Evolutionary conservation across 2,888 invertebrate species (phyloP).

Genomic region (Sphaeridia pumilis): DNA sequence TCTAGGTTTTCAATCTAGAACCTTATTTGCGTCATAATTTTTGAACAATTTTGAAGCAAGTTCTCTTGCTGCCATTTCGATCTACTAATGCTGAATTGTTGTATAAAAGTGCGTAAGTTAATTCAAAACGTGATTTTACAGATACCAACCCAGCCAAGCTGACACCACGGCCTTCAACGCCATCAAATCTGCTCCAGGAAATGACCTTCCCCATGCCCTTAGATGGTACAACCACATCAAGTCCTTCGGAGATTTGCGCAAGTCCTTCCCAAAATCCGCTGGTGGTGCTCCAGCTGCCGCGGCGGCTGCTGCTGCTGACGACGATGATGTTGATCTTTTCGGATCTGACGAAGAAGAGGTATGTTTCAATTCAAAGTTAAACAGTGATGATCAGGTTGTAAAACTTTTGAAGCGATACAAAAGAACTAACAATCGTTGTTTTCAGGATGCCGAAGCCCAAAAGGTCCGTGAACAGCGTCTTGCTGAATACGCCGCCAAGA

Average conservation of each 20-base stretch:
- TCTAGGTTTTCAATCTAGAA: too few relatives aligned
- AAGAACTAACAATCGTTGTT: too few relatives aligned
- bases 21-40: too few relatives aligned
- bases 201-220: slow-evolving; percentile 56
- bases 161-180: slow-evolving; percentile 72
- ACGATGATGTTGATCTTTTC: slow-evolving; percentile 77
- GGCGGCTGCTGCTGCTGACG: slow-evolving; percentile 46
- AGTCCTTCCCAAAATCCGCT: slow-evolving; percentile 55
- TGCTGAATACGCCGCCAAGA: slow-evolving; percentile 85
- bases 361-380: slow-evolving; percentile 2
- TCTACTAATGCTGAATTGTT: too few relatives aligned
- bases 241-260: slow-evolving; percentile 53
- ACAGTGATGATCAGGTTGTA: neutral
- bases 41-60: too few relatives aligned
- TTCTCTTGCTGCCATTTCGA: too few relatives aligned
- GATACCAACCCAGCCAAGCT: slow-evolving; percentile 72
- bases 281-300: slow-evolving; percentile 42
- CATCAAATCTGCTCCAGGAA: slow-evolving; percentile 58
- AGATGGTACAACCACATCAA: slow-evolving; percentile 93
- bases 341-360: slow-evolving; percentile 64
- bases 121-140: too few relatives aligned
- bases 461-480: slow-evolving; percentile 76
- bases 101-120: too few relatives aligned
- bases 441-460: slow-evolving; percentile 65
- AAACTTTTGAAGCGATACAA: too few relatives aligned